A percentile compares a stretch with the other conserved stretches of the same genome.
Evolutionary conservation across 2,888 invertebrate species (phyloP).

Genomic region (Aethes cnicana): DNA sequence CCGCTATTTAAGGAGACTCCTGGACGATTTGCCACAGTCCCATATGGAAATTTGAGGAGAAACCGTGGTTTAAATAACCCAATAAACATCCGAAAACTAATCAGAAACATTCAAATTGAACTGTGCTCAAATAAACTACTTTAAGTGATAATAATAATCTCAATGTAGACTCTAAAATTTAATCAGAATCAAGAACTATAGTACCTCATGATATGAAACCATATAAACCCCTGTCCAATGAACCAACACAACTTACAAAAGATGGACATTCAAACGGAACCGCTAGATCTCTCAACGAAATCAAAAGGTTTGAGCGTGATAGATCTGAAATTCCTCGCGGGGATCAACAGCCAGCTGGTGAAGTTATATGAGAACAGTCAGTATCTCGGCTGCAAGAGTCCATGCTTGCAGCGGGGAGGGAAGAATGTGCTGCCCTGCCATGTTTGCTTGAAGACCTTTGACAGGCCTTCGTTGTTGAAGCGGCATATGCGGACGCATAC

Average conservation of each 20-base stretch:
- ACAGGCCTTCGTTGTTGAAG: conserved; percentile 85
- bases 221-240: no score
- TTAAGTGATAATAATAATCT: no score
- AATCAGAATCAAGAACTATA: no score
- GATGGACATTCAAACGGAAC: conserved; percentile 69
- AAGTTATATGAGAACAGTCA: conserved; percentile 66
- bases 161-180: no score
- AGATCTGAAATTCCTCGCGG: conserved; percentile 67
- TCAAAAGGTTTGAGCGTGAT: conserved; percentile 55
- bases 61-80: conserved; percentile 42
- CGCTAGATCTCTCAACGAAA: conserved; percentile 67
- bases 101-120: not conserved
- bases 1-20: conserved; percentile 66
- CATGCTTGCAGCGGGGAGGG: conserved; percentile 24
- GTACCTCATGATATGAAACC: no score
- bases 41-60: conserved; percentile 55
- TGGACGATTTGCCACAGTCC: conserved; percentile 59
- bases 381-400: conserved; percentile 47
- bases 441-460: conserved; percentile 86
- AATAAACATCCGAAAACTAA: not conserved
- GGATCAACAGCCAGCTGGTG: conserved; percentile 66
- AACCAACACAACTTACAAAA: conserved; percentile 7
- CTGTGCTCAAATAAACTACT: not conserved
- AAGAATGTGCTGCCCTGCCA: conserved; percentile 81
- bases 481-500: conserved; percentile 87